A percentile compares a stretch with the other conserved stretches of the same genome.
phyloP scores from a whole-genome alignment of 37 sponge, comb jelly and placozoan genomes.

The Tethya wilhelma region DNA sequence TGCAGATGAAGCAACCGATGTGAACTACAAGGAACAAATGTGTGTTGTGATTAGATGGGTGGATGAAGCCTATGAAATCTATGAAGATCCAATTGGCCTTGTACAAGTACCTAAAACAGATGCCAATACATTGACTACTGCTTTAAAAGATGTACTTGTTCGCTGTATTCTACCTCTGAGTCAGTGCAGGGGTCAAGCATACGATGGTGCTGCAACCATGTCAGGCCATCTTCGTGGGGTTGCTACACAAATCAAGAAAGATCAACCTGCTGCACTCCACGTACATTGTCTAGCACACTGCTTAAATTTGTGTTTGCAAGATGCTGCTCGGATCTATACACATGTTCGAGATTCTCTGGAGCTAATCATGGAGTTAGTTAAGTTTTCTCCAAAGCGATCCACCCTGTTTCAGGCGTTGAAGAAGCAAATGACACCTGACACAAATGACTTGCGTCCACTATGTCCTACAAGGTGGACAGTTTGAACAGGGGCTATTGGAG shows the following conservation, averaged over 20 bases:
- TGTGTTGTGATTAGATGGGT: slow-evolving; percentile 69
- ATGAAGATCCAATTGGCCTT: slow-evolving; percentile 52
- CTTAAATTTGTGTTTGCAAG: background rate
- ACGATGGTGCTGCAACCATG: slow-evolving; percentile 70
- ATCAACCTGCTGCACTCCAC: slow-evolving; percentile 2
- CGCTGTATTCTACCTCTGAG: slow-evolving; percentile 39
- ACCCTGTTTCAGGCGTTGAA: slow-evolving; percentile 15
- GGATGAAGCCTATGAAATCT: slow-evolving; percentile 37
- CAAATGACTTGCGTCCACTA: slow-evolving; percentile 27
- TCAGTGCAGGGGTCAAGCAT: slow-evolving; percentile 62
- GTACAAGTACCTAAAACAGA: slow-evolving; percentile 66
- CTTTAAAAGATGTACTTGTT: slow-evolving; percentile 40
- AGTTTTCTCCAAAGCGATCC: slow-evolving; percentile 63
- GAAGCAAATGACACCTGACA: slow-evolving; percentile 1
- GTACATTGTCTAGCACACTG: background rate
- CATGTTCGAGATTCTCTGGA: background rate
- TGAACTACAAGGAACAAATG: slow-evolving; percentile 43
- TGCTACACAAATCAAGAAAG: slow-evolving; percentile 17
- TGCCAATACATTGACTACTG: slow-evolving; percentile 30
- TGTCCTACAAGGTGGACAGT: slow-evolving; percentile 79
- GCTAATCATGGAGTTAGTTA: slow-evolving; percentile 24
- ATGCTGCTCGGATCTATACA: background rate
- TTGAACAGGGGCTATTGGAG: slow-evolving; percentile 49
- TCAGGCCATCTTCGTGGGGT: slow-evolving; percentile 52
- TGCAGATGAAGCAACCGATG: slow-evolving; percentile 52